A percentile compares a stretch with the other conserved stretches of the same genome.
These are phyloP conservation scores for Parnassius smintheus DNA, from an alignment of 2,888 invertebrate genomes.

Conservation along the genomic window DNA sequence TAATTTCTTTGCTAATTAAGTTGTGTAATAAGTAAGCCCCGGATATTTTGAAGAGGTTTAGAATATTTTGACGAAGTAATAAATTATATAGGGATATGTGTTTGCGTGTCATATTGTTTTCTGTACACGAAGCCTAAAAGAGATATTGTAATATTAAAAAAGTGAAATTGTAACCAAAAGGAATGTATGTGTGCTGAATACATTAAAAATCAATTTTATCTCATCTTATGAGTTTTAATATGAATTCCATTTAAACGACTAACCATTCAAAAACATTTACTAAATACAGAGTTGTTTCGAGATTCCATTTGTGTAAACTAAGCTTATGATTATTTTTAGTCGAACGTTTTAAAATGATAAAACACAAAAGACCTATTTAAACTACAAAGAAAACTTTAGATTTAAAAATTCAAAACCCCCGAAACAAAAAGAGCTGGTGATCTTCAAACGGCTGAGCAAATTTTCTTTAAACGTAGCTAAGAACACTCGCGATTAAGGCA, in stretches of 20 bases:
- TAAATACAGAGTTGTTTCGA: no score
- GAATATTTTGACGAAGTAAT: slow-evolving; percentile 6
- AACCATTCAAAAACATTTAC: no score
- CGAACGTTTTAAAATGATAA: no score
- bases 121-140: neutral
- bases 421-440: no score
- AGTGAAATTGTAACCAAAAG: slow-evolving; percentile 24
- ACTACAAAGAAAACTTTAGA: no score
- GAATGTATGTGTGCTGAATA: slow-evolving; percentile 46
- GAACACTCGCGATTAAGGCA: no score
- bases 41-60: slow-evolving; percentile 2
- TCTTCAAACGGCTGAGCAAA: no score
- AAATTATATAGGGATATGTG: slow-evolving; percentile 1
- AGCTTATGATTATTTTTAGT: no score
- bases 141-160: slow-evolving; percentile 8
- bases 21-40: slow-evolving; percentile 11
- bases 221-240: slow-evolving; percentile 15
- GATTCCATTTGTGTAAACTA: no score
- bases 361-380: no score
- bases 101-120: slow-evolving; percentile 5
- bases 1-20: slow-evolving; percentile 20
- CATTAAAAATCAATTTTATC: slow-evolving; percentile 29
- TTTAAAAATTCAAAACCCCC: no score
- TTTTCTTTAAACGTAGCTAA: no score
- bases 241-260: neutral